Evolutionary conservation across 2,113 vertebrate genomes (phyloP).

Genomic region (Acanthochromis polyacanthus): DNA sequence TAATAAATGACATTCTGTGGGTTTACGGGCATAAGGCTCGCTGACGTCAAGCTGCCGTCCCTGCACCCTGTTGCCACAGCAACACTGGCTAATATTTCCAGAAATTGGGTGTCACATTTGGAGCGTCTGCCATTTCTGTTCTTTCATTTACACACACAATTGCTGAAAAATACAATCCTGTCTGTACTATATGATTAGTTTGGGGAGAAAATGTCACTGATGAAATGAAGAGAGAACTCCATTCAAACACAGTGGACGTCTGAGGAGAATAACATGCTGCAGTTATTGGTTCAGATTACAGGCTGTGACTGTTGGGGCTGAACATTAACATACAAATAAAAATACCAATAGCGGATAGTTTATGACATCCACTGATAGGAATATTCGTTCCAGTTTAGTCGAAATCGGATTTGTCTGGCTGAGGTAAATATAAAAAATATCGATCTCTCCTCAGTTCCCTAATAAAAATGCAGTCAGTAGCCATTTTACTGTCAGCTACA

Average conservation of each 20-base stretch:
- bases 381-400: slow-evolving; percentile 3
- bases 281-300: slow-evolving; percentile 20
- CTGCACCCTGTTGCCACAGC: slow-evolving; percentile 83
- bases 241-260: slow-evolving; percentile 14
- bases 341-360: slow-evolving; percentile 1
- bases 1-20: slow-evolving; percentile 69
- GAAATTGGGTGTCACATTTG: slow-evolving; percentile 85
- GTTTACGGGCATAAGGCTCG: slow-evolving; percentile 72
- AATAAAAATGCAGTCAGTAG: neutral
- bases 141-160: slow-evolving; percentile 75
- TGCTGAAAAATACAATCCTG: slow-evolving; percentile 63
- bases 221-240: slow-evolving; percentile 42
- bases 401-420: slow-evolving; percentile 19
- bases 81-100: slow-evolving; percentile 84
- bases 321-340: slow-evolving; percentile 25
- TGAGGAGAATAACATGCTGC: slow-evolving; percentile 22
- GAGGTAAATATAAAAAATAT: slow-evolving; percentile 7
- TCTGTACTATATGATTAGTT: slow-evolving; percentile 63
- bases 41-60: slow-evolving; percentile 76
- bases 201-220: slow-evolving; percentile 54
- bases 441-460: neutral
- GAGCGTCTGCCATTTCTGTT: slow-evolving; percentile 79
- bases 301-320: slow-evolving; percentile 4
- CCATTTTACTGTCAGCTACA: slow-evolving; percentile 30
- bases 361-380: neutral